These are phyloP conservation scores for Anolis apletophallus DNA, from an alignment of 2,797 vertebrate species.

Conservation along the genomic window DNA sequence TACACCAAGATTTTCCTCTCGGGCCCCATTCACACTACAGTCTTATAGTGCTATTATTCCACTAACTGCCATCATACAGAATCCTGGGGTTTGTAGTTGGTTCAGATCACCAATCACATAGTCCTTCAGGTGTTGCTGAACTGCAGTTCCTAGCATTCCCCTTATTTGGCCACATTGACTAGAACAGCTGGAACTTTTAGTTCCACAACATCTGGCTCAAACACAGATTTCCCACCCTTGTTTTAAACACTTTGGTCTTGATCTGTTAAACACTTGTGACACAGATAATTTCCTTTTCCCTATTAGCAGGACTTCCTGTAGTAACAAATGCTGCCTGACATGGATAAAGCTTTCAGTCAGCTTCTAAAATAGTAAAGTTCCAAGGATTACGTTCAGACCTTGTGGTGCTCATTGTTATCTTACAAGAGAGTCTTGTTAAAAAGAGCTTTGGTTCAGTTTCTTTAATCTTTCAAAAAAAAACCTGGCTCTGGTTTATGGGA, in stretches of 20 bases:
- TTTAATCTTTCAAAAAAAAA: constrained; percentile 51
- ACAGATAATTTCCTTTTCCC: not conserved
- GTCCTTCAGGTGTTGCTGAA: too few species aligned
- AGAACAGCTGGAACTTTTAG: too few species aligned
- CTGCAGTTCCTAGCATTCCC: too few species aligned
- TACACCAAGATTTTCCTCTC: not conserved
- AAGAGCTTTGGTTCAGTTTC: constrained; percentile 21
- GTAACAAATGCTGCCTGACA: not conserved
- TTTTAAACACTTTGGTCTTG: not conserved
- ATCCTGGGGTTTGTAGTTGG: too few species aligned
- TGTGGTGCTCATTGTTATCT: constrained; percentile 5
- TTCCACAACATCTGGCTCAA: too few species aligned
- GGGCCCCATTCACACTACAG: too few species aligned
- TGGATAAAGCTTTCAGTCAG: not conserved
- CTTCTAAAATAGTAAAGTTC: constrained; percentile 20
- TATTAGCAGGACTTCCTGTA: not conserved
- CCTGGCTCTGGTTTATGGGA: constrained; percentile 45
- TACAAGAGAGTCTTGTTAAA: constrained; percentile 27
- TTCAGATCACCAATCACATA: too few species aligned
- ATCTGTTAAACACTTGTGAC: not conserved
- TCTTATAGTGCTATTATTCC: too few species aligned
- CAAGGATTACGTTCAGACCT: not conserved
- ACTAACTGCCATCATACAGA: too few species aligned
- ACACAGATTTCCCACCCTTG: too few species aligned
- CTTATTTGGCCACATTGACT: too few species aligned